Conservation (phyloP, 2,797 vertebrate species). For the Melanotaenia nigrans region DNA sequence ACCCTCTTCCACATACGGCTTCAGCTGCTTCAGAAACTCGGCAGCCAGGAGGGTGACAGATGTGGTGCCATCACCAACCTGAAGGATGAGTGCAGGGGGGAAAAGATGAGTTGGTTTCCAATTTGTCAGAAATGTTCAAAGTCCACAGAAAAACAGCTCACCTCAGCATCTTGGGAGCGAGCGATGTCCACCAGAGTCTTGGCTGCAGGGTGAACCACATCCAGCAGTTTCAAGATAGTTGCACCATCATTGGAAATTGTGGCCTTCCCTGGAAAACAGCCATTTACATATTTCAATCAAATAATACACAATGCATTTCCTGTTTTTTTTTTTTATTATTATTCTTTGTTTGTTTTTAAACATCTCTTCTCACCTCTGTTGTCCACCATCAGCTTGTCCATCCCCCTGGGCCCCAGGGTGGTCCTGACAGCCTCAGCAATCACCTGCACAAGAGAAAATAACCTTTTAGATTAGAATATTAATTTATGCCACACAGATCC, state of each 20-base stretch:
- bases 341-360: too few species aligned
- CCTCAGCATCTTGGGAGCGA: slow-evolving; percentile 98
- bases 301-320: background rate
- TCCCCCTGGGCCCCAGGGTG: slow-evolving; percentile 95
- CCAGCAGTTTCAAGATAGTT: slow-evolving; percentile 96
- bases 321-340: too few species aligned
- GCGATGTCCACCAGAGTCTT: slow-evolving; percentile 98
- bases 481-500: background rate
- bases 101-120: background rate
- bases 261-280: slow-evolving; percentile 87
- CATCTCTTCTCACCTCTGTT: slow-evolving; percentile 81
- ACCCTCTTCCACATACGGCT: slow-evolving; percentile 94
- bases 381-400: slow-evolving; percentile 99
- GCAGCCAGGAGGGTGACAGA: slow-evolving; percentile 95
- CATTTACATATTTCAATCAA: accelerated
- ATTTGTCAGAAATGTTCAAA: background rate
- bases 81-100: background rate
- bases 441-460: slow-evolving; percentile 71
- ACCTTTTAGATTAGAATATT: background rate
- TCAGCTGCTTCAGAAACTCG: slow-evolving; percentile 97
- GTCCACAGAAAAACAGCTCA: slow-evolving; percentile 47
- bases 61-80: slow-evolving; percentile 98
- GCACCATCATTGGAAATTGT: slow-evolving; percentile 98
- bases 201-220: slow-evolving; percentile 96
- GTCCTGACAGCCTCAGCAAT: slow-evolving; percentile 96